Evolutionary conservation across 2,113 vertebrate species (phyloP).

Genomic region (Scatophagus argus): DNA sequence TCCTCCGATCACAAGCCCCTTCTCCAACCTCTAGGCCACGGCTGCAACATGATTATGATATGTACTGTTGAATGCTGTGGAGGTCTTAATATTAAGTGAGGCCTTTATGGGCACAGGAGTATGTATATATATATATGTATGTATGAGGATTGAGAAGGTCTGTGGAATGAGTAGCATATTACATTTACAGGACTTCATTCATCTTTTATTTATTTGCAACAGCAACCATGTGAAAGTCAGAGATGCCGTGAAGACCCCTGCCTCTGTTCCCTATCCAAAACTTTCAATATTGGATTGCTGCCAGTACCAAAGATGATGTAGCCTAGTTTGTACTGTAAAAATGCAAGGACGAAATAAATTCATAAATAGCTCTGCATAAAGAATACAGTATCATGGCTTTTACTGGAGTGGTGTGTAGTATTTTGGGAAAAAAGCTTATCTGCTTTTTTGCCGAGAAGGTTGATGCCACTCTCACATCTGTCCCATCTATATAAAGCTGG

Average conservation of each 20-base stretch:
- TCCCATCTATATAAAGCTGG: background rate
- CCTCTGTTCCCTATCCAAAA: no score
- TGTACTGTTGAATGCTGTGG: constrained; percentile 6
- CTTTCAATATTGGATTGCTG: background rate
- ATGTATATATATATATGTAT: no score
- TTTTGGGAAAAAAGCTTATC: background rate
- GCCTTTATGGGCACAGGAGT: background rate
- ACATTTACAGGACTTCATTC: background rate
- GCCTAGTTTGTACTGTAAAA: no score
- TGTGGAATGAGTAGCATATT: background rate
- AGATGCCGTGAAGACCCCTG: background rate
- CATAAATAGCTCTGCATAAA: no score
- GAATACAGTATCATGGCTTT: no score
- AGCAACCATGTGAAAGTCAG: background rate
- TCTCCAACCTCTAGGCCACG: no score
- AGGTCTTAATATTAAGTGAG: constrained; percentile 20
- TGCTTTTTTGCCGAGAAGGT: background rate
- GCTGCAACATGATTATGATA: constrained; percentile 33
- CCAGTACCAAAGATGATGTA: background rate
- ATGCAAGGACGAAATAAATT: no score
- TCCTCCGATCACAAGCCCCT: no score
- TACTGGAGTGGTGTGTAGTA: no score
- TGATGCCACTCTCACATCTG: background rate
- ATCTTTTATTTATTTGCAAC: constrained; percentile 4
- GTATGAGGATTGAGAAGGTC: background rate